These are phyloP conservation scores for Pogona vitticeps DNA, from an alignment of 2,113 vertebrate species.

Conservation along the genomic window DNA sequence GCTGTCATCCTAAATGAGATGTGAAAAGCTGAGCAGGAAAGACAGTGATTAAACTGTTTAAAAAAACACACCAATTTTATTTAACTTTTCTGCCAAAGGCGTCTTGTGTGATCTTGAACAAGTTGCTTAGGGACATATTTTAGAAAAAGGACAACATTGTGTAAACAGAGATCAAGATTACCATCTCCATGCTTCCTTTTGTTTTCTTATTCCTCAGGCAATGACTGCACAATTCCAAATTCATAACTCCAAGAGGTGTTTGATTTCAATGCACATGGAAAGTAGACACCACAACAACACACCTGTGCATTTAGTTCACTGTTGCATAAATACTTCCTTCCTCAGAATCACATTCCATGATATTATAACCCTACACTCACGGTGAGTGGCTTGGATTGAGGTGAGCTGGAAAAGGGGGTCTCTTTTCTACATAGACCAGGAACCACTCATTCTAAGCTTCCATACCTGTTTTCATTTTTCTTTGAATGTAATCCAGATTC, in stretches of 20 bases:
- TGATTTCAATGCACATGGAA: background rate
- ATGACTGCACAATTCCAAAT: background rate
- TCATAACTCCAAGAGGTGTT: background rate
- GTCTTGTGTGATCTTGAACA: conserved; percentile 41
- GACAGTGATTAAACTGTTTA: conserved; percentile 26
- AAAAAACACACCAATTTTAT: conserved; percentile 17
- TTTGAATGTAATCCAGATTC: too few relatives aligned
- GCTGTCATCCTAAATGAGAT: conserved; percentile 56
- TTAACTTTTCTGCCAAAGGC: conserved; percentile 26
- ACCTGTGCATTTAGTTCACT: too few relatives aligned
- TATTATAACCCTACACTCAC: too few relatives aligned
- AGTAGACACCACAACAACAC: too few relatives aligned
- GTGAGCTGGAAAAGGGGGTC: too few relatives aligned
- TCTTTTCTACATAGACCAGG: too few relatives aligned
- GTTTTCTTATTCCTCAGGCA: background rate
- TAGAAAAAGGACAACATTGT: background rate
- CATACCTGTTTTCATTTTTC: too few relatives aligned
- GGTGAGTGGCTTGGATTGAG: too few relatives aligned
- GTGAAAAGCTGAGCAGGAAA: conserved; percentile 38
- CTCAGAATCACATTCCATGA: too few relatives aligned
- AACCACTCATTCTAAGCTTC: too few relatives aligned
- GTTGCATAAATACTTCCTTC: too few relatives aligned
- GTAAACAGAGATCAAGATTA: conserved; percentile 15
- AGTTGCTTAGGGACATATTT: conserved; percentile 30
- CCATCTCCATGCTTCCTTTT: background rate